Conservation (phyloP, 1,140 invertebrate genomes). For the Dolichoris vasculosae region DNA sequence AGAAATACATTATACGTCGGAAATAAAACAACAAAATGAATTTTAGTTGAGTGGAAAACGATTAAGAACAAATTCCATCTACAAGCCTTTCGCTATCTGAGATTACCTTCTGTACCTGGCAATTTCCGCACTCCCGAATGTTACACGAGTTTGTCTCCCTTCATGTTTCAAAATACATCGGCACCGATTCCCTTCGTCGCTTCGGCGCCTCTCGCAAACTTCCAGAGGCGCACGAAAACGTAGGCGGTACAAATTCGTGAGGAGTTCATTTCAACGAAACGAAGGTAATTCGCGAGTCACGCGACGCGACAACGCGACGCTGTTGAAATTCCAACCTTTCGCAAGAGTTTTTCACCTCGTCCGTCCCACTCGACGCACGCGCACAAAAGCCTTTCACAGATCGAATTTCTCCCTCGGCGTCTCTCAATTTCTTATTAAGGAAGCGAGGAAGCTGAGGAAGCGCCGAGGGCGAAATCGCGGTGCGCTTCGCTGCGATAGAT, state of each 20-base stretch:
- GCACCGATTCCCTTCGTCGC: not conserved
- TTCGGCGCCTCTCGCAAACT: not conserved
- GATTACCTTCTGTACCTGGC: constrained; percentile 9
- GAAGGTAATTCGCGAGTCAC: not conserved
- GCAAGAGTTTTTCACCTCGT: not conserved
- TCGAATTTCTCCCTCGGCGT: constrained; percentile 39
- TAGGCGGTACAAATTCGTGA: not conserved
- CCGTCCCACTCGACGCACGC: not conserved
- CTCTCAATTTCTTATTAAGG: constrained; percentile 49
- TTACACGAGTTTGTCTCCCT: not conserved
- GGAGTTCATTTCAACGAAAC: not conserved
- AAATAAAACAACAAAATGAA: not conserved
- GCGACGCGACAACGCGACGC: not conserved
- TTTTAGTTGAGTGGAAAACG: not conserved
- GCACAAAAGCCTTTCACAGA: not conserved
- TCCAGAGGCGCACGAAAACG: not conserved
- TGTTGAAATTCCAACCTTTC: not conserved
- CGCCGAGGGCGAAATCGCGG: constrained; percentile 15
- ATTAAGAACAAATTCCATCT: not conserved
- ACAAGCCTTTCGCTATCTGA: not conserved
- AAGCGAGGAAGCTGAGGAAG: too few species aligned
- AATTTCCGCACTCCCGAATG: not conserved
- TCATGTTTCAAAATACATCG: not conserved
- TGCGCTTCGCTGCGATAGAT: not conserved
- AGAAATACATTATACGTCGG: not conserved